These are phyloP conservation scores for Xestia c-nigrum DNA, from an alignment of 2,888 invertebrate species.

Conservation along the genomic window DNA sequence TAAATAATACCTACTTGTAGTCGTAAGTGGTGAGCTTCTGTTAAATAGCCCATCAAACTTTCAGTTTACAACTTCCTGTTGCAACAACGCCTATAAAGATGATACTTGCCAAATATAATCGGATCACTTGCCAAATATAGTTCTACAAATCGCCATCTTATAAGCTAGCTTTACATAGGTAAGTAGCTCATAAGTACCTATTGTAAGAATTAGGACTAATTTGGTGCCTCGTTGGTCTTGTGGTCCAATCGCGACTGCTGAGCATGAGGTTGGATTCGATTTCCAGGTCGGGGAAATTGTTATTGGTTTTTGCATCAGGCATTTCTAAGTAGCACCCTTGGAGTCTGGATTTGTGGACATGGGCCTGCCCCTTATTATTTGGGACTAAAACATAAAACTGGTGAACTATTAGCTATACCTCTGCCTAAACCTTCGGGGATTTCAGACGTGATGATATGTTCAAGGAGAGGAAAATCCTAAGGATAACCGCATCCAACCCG, in stretches of 20 bases:
- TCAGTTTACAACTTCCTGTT: conserved; percentile 44
- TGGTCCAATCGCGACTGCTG: neutral
- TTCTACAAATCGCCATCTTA: neutral
- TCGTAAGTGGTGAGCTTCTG: conserved; percentile 19
- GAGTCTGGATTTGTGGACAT: neutral
- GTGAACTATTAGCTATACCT: neutral
- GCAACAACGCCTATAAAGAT: conserved; percentile 4
- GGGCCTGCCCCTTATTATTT: neutral
- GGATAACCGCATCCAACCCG: neutral
- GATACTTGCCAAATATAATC: conserved; percentile 22
- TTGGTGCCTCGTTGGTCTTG: neutral
- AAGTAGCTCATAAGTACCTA: neutral
- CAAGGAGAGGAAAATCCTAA: neutral
- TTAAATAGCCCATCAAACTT: conserved; percentile 32
- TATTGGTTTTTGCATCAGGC: neutral
- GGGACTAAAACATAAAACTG: neutral
- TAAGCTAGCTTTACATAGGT: neutral
- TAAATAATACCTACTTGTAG: neutral
- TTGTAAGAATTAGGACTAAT: neutral
- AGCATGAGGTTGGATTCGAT: neutral
- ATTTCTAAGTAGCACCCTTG: neutral
- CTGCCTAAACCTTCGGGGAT: neutral
- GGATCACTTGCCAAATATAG: conserved; percentile 20
- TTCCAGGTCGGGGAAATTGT: neutral
- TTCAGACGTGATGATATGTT: neutral